Evolutionary conservation across 2,888 invertebrate species (phyloP).

Genomic region (Strigamia maritima): DNA sequence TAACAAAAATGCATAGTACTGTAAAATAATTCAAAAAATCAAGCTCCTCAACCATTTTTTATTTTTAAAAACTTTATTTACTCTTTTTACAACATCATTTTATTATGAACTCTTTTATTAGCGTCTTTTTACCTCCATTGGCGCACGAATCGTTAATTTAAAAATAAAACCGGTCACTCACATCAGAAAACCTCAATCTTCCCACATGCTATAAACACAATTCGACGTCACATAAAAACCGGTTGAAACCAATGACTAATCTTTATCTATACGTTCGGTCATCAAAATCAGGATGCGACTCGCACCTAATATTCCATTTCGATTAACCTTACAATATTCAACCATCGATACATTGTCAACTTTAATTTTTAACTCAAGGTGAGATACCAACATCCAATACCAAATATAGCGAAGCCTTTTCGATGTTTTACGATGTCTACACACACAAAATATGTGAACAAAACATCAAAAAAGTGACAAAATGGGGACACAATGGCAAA

Average conservation of each 20-base stretch:
- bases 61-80: background rate
- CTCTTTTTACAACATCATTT: background rate
- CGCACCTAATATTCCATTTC: background rate
- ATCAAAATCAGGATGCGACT: background rate
- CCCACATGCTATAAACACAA: background rate
- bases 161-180: background rate
- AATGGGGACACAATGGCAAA: too few species aligned
- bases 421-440: background rate
- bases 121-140: background rate
- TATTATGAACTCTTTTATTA: background rate
- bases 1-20: too few species aligned
- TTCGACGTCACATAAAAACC: background rate
- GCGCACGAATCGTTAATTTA: background rate
- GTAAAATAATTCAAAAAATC: background rate
- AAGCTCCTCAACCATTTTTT: background rate
- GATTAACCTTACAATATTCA: background rate
- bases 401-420: background rate
- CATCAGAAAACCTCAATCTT: background rate
- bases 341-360: background rate
- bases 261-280: background rate
- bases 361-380: background rate
- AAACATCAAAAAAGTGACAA: too few species aligned
- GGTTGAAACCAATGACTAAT: background rate
- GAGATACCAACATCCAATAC: background rate
- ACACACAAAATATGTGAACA: background rate